These are phyloP conservation scores for Crotalus tigris DNA, from an alignment of 2,113 vertebrate genomes.

Conservation along the genomic window DNA sequence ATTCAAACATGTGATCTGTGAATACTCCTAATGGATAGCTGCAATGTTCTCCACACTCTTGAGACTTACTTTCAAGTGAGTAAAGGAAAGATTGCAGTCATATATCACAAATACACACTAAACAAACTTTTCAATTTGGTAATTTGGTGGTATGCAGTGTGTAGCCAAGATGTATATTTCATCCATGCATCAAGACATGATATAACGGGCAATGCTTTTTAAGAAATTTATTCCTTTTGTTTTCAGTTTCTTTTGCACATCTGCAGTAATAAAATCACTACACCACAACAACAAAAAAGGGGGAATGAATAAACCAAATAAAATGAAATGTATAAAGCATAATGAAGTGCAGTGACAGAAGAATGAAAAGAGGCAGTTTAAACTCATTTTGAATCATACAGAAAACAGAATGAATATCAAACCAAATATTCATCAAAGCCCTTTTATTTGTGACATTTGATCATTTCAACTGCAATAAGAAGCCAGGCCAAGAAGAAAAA, in stretches of 20 bases:
- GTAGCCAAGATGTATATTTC: slow-evolving; percentile 12
- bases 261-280: neutral
- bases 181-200: slow-evolving; percentile 9
- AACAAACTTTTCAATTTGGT: slow-evolving; percentile 17
- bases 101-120: slow-evolving; percentile 5
- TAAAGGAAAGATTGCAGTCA: neutral
- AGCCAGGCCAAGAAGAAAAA: neutral
- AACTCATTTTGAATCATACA: slow-evolving; percentile 17
- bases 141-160: slow-evolving; percentile 18
- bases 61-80: neutral
- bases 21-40: neutral
- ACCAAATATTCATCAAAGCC: neutral
- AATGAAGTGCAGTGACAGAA: neutral
- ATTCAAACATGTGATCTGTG: slow-evolving; percentile 8
- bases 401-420: neutral
- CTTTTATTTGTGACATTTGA: slow-evolving; percentile 11
- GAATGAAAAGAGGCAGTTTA: slow-evolving; percentile 11
- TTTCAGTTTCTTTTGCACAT: neutral
- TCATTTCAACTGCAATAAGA: neutral
- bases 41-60: neutral
- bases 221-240: neutral
- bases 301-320: neutral
- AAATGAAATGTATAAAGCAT: slow-evolving; percentile 21
- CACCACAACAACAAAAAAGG: neutral
- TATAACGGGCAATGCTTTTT: slow-evolving; percentile 14